Conservation (phyloP, 2,888 invertebrate genomes). For the Buathra laborator region DNA sequence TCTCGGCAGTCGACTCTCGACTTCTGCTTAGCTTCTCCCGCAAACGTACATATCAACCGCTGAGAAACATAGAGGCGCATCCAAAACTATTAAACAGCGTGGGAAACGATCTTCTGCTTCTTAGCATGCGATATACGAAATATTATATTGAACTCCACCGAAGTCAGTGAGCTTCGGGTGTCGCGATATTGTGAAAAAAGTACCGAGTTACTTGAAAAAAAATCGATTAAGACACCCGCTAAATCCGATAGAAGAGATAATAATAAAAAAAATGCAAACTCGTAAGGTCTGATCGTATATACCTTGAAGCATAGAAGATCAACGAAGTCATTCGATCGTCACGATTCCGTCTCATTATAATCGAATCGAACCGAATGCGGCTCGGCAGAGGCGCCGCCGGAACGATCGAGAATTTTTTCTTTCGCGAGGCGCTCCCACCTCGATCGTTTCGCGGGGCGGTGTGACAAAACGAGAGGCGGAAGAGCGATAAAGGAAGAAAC, state of each 20-base stretch:
- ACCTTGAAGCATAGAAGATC: conserved; percentile 18
- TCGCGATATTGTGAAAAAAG: too few species aligned
- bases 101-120: too few species aligned
- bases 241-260: not conserved
- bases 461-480: conserved; percentile 55
- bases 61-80: too few species aligned
- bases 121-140: too few species aligned
- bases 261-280: not conserved
- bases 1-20: conserved; percentile 16
- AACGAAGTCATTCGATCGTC: conserved; percentile 58
- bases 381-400: conserved; percentile 6
- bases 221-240: not conserved
- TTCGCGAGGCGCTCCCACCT: conserved; percentile 49
- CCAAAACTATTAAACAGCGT: too few species aligned
- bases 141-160: too few species aligned
- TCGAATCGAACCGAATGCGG: not conserved
- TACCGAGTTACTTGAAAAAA: not conserved
- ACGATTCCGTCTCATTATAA: conserved; percentile 54
- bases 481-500: conserved; percentile 36
- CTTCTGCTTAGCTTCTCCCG: conserved; percentile 17
- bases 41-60: not conserved
- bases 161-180: too few species aligned
- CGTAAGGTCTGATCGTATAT: not conserved
- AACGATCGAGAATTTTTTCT: conserved; percentile 56
- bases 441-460: conserved; percentile 29